Evolutionary conservation across 2,113 vertebrate species (phyloP), one percentile per base, ranked within the genome.

Genomic region (Cavia aperea): DNA sequence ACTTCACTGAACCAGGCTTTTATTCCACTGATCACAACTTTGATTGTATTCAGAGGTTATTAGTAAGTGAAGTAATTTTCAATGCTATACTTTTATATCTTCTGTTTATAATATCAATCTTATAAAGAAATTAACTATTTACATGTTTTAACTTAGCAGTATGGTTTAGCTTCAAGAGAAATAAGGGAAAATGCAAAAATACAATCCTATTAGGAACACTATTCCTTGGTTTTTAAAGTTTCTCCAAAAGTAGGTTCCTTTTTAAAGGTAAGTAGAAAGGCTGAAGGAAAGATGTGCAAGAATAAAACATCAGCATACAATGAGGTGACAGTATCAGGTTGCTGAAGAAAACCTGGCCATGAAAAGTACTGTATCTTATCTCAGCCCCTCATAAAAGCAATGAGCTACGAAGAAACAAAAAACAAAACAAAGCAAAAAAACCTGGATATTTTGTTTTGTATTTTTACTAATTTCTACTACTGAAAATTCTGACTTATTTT

Each of bases 1-100:
- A 93, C 33, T 66, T 77, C 36, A 87, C 11, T 33, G 31, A 86
- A n/a, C 24, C 89, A 88, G 75, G 75, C 78, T 56, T 88, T 36
- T 95, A 95, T 86, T 93, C 58, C 93, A 94, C 83, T 82, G 46
- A 90, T 51, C 31, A 85, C 15, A 85, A 89, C 26, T 66, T 29
- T 70, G 81, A 58, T 24, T 94, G 23, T 83, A 66, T 19, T 81
- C 86, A 78, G 14, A 83, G 54, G 51, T 8, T 24, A 91, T 72
- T 88, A 90, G 31, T 65, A 84, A 92, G 29, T 79, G 70, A 86
- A 12, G 56, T 84, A 29, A 92, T 58, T 70, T 86, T 88, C 31
- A 66, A 60, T n/a, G 29, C 3, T 89, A 62, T 21, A 60, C 90
- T 85, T 87, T 90, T 24, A 89, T 72, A 79, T 66, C 23, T 91